These are phyloP conservation scores for Mylabris sibirica DNA, from an alignment of 2,888 invertebrate species.

Conservation along the genomic window DNA sequence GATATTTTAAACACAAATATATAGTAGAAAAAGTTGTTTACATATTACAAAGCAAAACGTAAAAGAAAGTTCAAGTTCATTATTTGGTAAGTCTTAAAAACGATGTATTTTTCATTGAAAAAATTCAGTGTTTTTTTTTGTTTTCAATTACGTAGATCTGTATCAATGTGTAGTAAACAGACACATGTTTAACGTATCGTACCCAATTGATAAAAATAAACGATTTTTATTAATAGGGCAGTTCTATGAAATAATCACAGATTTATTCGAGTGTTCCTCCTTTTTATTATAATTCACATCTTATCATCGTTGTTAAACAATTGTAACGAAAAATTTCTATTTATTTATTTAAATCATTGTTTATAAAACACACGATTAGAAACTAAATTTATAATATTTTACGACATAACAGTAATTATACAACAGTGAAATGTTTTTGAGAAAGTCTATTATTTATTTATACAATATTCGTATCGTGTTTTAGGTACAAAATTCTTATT, in stretches of 20 bases:
- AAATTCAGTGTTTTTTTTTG: neutral
- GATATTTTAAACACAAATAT: conserved; percentile 17
- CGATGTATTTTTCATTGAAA: neutral
- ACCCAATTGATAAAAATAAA: conserved; percentile 21
- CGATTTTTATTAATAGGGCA: conserved; percentile 13
- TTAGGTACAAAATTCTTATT: neutral
- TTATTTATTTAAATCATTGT: neutral
- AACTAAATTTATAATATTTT: neutral
- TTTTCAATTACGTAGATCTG: neutral
- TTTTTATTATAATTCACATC: conserved; percentile 16
- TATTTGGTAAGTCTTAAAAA: conserved; percentile 4
- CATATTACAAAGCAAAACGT: conserved; percentile 11
- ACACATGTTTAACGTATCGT: conserved; percentile 29
- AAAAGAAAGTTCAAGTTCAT: conserved; percentile 14
- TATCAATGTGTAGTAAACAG: conserved; percentile 15
- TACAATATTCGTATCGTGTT: neutral
- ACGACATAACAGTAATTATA: neutral
- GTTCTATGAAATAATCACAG: conserved; percentile 2
- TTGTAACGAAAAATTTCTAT: neutral
- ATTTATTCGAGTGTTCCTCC: conserved; percentile 6
- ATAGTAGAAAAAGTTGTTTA: conserved; percentile 16
- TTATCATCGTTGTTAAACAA: conserved; percentile 17
- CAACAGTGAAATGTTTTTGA: neutral
- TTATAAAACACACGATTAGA: neutral
- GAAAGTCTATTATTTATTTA: neutral